Evolutionary conservation across 2,888 invertebrate species (phyloP).

Genomic region (Drosophila anomalata): DNA sequence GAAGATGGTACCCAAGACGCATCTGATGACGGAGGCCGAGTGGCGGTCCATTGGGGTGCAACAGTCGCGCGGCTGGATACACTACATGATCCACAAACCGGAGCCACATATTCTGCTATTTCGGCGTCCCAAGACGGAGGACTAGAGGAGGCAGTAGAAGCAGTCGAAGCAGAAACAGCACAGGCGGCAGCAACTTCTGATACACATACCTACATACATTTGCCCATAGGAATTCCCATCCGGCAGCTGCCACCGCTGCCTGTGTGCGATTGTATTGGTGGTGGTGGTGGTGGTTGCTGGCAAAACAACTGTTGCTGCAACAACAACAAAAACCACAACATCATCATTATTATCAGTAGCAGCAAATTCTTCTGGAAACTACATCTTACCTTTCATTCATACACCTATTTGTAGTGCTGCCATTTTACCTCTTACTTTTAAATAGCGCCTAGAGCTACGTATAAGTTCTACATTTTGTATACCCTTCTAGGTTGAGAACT

Average conservation of each 20-base stretch:
- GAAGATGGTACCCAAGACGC: constrained; percentile 94
- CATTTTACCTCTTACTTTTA: constrained; percentile 4
- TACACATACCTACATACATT: constrained; percentile 15
- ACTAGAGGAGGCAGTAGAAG: constrained; percentile 41
- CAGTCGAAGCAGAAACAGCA: constrained; percentile 25
- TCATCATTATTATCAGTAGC: constrained; percentile 10
- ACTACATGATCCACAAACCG: constrained; percentile 98
- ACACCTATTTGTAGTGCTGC: constrained; percentile 3
- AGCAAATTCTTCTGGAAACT: not conserved
- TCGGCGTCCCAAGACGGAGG: constrained; percentile 87
- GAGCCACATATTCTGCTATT: constrained; percentile 97
- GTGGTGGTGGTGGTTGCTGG: constrained; percentile 44
- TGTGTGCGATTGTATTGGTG: constrained; percentile 34
- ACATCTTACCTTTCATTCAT: not conserved
- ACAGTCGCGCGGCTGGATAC: constrained; percentile 98
- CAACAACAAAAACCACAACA: constrained; percentile 13
- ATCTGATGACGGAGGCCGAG: constrained; percentile 96
- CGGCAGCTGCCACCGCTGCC: constrained; percentile 58
- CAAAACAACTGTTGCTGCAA: constrained; percentile 62
- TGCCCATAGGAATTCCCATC: constrained; percentile 39
- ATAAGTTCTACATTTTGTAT: constrained; percentile 17
- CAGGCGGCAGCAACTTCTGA: constrained; percentile 15
- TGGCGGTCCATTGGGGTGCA: constrained; percentile 98
- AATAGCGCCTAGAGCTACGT: constrained; percentile 25
- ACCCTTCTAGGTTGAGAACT: not conserved